Base-by-base conservation (phyloP, 2,797 vertebrate species). In the Channallabes apus region DNA sequence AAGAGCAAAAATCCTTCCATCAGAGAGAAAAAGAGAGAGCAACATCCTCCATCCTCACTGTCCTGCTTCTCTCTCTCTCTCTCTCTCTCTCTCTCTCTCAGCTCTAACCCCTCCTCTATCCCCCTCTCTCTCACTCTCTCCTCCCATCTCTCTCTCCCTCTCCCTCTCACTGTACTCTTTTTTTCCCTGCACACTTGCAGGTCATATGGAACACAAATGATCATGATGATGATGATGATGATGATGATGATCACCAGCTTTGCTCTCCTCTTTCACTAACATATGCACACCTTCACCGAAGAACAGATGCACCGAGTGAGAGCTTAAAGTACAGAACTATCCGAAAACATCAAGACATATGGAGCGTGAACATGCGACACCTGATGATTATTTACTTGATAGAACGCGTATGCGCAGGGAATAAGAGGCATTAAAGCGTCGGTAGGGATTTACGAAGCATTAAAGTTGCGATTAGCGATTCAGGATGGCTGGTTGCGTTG, bases 161-260 rank as follows among this genome's bases (percentile, higher is more conserved):
- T 32, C 59, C 67, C 62, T 46, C 80, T 82, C 32, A 20, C 61
- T 58, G 69, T 22, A 59, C 27, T 15, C 91, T 88, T 88, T 88
- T 86, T 82, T 89, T 75, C n/a, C 87, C 87, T 46, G 4, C 59
- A 64, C 11, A 64, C 18, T 46, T 24, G 77, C 77, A 80, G 77
- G 35, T 80, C 59, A 80, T 80, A 80, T 62, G 76, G 58, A 62
- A 41, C 51, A 6, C 59, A 41, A 59, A 62, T 64, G 77, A 80
- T 24, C 32, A 24, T 61, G 76, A 78, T 78, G 76, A 79, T 24
- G 76, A 41, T 11, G 76, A 35, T 61, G 76, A 79, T 62, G 59
- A 62, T 15, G 77, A 62, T n/a, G 77, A 80, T 80, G 77, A 80
- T 80, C 22, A 64, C 56, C 76, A 78, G 77, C 29, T 62, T 79